These are phyloP conservation scores for Formica exsecta DNA, from an alignment of 1,140 invertebrate genomes.

Conservation along the genomic window DNA sequence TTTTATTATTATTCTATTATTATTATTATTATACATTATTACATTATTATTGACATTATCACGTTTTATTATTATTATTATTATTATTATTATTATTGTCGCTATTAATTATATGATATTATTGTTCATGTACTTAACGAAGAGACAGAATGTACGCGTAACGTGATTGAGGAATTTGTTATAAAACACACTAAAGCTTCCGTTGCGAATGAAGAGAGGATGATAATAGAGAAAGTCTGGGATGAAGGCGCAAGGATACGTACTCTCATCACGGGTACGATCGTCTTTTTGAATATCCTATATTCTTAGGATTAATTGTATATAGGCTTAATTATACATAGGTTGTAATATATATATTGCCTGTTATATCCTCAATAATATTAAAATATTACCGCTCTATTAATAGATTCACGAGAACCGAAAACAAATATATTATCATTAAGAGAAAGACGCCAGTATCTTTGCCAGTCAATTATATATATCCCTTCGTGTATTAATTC, in stretches of 20 bases:
- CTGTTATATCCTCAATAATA: constrained; percentile 84
- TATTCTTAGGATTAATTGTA: constrained; percentile 76
- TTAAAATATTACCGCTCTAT: constrained; percentile 78
- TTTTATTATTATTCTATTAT: constrained; percentile 74
- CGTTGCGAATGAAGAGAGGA: constrained; percentile 27
- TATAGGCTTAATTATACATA: constrained; percentile 56
- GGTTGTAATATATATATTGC: constrained; percentile 84
- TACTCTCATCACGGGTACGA: constrained; percentile 34
- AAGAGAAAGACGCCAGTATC: constrained; percentile 68
- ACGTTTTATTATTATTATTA: constrained; percentile 71
- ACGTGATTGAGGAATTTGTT: constrained; percentile 54
- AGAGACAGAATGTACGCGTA: constrained; percentile 26
- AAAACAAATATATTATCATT: constrained; percentile 82
- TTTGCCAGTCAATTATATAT: neutral
- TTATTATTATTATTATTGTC: constrained; percentile 81
- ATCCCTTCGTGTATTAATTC: neutral
- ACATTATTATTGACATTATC: constrained; percentile 73
- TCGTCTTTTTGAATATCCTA: constrained; percentile 67
- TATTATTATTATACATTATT: constrained; percentile 72
- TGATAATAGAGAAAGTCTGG: neutral
- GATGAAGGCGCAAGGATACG: neutral
- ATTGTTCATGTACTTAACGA: constrained; percentile 75
- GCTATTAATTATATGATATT: constrained; percentile 72
- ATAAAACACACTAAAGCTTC: constrained; percentile 39
- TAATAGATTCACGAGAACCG: constrained; percentile 77